Base-by-base conservation (phyloP, 64 coral and sea anemone genomes). In the Trachythela sp. region DNA sequence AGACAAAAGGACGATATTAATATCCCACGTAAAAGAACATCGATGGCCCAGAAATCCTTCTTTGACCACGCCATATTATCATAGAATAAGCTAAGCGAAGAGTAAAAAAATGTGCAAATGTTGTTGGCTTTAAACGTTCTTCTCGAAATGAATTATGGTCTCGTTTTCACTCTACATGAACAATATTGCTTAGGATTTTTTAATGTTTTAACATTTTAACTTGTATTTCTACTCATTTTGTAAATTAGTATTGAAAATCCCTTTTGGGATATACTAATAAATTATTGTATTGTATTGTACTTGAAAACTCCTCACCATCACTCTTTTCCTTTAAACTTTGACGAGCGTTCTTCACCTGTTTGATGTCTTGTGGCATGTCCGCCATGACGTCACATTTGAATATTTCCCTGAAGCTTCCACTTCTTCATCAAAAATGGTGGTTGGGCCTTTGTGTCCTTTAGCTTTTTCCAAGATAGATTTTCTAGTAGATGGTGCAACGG, bases 161-260 rank as follows among this genome's bases (percentile, higher is more conserved):
- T 59, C 15, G 54, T 20, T 59, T 59, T 2, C 15, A 59, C 2
- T 6, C 15, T 11, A 59, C 24, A n/a, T 59, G 15, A 59, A 59
- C 15, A 59, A 20, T 20, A 22, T 59, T 59, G 6, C 15, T 59
- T n/a, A 20, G 54, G 18, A 59, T 59, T 59, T 59, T 11, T 20
- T 59, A 3, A n/a, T 20, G 15, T 20, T 48, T 48, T 85, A 39
- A 18, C 20, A 85, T 49, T 85, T 85, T 85, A 85, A 48, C 84
- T 29, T 36, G 39, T 9, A 37, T 84, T 84, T 84, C 38, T 37
- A 84, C 34, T 84, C 30, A 84, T 84, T 22, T 85, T 85, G 84
- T 85, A 85, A 85, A 85, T 85, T 85, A 39, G 40, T 33, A 39
- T 39, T 85, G 84, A 48, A 85, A 85, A 85, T 33, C 84, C 84